Conservation (phyloP, 2,888 invertebrate genomes). For the Blastobasis lacticolella region DNA sequence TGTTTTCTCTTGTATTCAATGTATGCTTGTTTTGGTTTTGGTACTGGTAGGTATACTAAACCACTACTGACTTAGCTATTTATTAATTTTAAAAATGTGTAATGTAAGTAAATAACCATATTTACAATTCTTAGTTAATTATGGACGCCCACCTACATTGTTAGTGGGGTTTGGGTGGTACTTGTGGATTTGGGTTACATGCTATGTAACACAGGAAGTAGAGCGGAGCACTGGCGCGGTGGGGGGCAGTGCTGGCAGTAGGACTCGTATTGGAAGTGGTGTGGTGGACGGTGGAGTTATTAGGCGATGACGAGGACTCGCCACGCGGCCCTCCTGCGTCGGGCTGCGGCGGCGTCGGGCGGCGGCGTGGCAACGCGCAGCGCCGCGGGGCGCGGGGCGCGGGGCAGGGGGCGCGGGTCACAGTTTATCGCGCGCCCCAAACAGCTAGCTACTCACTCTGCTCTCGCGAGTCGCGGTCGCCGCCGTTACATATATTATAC, state of each 20-base stretch:
- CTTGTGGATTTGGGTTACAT: not conserved
- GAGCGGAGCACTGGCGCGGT: not conserved
- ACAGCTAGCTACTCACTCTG: slow-evolving; percentile 30
- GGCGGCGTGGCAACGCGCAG: slow-evolving; percentile 10
- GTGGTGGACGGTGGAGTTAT: not conserved
- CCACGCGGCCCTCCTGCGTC: not conserved
- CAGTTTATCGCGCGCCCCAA: slow-evolving; percentile 45
- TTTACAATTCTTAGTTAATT: no score
- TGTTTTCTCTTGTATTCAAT: no score
- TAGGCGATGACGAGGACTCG: no score
- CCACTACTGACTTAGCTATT: no score
- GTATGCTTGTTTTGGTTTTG: no score
- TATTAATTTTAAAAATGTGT: no score
- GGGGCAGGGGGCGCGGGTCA: slow-evolving; percentile 16
- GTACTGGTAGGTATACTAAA: no score
- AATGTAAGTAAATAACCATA: no score
- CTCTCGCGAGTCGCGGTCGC: slow-evolving; percentile 11
- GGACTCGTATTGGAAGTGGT: not conserved
- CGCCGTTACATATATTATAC: not conserved
- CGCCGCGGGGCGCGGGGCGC: slow-evolving; percentile 3
- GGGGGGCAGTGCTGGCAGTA: not conserved
- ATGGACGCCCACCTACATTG: no score
- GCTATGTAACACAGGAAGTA: not conserved
- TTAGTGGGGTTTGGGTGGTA: no score
- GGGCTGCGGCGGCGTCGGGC: not conserved